Conservation (phyloP, 2,113 vertebrate species). For the Muntiacus reevesi region DNA sequence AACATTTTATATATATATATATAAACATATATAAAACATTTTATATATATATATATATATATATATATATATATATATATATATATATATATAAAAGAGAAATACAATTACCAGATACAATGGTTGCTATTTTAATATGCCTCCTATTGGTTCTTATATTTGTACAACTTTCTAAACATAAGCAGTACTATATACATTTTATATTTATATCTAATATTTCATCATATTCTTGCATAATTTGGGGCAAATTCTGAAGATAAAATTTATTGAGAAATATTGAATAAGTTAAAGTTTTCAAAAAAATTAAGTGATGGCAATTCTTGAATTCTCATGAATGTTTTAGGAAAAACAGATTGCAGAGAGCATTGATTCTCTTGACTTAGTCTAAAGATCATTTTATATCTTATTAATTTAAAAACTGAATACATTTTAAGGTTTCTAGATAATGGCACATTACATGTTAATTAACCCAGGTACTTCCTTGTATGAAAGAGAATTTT, state of each 20-base stretch:
- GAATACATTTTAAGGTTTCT: neutral
- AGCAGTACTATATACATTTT: neutral
- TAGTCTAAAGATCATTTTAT: neutral
- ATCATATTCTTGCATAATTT: neutral
- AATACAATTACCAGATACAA: neutral
- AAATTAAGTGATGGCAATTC: neutral
- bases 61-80: too few species aligned
- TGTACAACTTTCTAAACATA: neutral
- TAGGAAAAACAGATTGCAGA: neutral
- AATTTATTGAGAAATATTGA: neutral
- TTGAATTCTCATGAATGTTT: neutral
- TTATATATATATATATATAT: neutral
- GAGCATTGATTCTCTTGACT: neutral
- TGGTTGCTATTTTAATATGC: neutral
- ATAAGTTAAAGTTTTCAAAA: neutral
- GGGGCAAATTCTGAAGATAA: neutral
- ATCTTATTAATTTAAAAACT: neutral
- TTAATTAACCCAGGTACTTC: neutral
- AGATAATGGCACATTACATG: neutral
- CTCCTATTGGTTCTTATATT: neutral
- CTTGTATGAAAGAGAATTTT: neutral
- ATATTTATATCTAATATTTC: neutral
- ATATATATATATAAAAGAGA: neutral
- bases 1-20: neutral
- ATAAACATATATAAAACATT: too few species aligned